Conservation (phyloP, 2,888 invertebrate species). For the Ennomos quercinarius region DNA sequence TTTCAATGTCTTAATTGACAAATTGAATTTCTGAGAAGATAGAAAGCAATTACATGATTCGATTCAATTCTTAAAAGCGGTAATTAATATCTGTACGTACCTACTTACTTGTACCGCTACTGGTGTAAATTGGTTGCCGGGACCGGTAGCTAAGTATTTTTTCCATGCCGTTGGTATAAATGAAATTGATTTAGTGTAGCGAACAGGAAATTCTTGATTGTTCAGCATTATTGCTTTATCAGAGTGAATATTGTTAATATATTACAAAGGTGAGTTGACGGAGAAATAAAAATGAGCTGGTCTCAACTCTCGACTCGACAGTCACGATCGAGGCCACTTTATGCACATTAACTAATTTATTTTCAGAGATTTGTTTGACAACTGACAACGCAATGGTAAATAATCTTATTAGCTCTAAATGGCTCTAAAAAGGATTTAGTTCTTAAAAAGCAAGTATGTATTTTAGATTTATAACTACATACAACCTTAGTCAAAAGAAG, state of each 20-base stretch:
- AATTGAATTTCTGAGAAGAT: slow-evolving; percentile 60
- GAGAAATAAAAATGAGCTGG: slow-evolving; percentile 65
- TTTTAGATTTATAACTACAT: too few relatives aligned
- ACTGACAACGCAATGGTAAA: slow-evolving; percentile 62
- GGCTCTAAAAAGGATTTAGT: slow-evolving; percentile 56
- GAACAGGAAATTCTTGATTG: slow-evolving; percentile 70
- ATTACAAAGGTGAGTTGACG: slow-evolving; percentile 68
- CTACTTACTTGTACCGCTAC: slow-evolving; percentile 45
- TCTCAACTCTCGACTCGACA: slow-evolving; percentile 62
- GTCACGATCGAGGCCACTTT: slow-evolving; percentile 80
- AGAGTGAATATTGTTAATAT: slow-evolving; percentile 71
- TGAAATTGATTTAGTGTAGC: slow-evolving; percentile 49
- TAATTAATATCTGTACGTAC: slow-evolving; percentile 49
- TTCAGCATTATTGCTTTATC: slow-evolving; percentile 65
- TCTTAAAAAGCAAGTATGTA: slow-evolving; percentile 19
- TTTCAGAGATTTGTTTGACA: slow-evolving; percentile 70
- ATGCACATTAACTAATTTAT: slow-evolving; percentile 75
- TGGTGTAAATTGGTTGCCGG: slow-evolving; percentile 49
- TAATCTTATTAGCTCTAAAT: slow-evolving; percentile 51
- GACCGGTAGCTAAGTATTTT: slow-evolving; percentile 51
- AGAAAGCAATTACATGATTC: slow-evolving; percentile 55
- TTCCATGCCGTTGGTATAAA: slow-evolving; percentile 37
- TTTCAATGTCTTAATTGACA: slow-evolving; percentile 70
- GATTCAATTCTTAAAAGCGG: slow-evolving; percentile 53
- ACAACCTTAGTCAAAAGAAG: too few relatives aligned